phyloP scores from a whole-genome alignment of 2,797 vertebrate genomes.

The Acrossocheilus fasciatus region DNA sequence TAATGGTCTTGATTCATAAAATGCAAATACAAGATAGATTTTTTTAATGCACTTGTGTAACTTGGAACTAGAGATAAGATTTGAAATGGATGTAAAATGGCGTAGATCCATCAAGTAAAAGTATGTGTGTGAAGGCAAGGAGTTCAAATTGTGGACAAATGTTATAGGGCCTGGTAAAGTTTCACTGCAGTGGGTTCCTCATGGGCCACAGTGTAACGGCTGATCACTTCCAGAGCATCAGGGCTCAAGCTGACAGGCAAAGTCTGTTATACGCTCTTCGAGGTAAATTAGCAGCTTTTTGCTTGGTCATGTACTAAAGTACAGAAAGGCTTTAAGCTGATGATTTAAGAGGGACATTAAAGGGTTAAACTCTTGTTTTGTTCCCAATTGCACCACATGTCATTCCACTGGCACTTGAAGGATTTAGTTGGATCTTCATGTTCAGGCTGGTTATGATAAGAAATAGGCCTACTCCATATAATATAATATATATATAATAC shows the following conservation, averaged over 20 bases:
- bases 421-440: background rate
- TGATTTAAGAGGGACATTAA: constrained; percentile 19
- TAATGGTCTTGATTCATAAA: constrained; percentile 60
- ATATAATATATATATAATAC: background rate
- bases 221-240: constrained; percentile 46
- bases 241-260: background rate
- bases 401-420: background rate
- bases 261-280: background rate
- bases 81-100: background rate
- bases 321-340: constrained; percentile 12
- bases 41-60: constrained; percentile 12
- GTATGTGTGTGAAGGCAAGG: background rate
- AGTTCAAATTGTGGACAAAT: constrained; percentile 31
- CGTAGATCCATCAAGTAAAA: background rate
- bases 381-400: background rate
- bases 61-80: background rate
- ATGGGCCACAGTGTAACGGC: background rate
- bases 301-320: background rate
- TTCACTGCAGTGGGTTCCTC: constrained; percentile 21
- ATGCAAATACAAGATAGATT: constrained; percentile 31
- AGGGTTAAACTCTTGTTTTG: constrained; percentile 11
- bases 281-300: constrained; percentile 14
- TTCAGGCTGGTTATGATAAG: background rate
- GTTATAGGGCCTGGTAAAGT: constrained; percentile 40
- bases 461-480: background rate